These are phyloP conservation scores for Acropora yongei DNA, from an alignment of 64 coral and sea anemone species.

Conservation along the genomic window DNA sequence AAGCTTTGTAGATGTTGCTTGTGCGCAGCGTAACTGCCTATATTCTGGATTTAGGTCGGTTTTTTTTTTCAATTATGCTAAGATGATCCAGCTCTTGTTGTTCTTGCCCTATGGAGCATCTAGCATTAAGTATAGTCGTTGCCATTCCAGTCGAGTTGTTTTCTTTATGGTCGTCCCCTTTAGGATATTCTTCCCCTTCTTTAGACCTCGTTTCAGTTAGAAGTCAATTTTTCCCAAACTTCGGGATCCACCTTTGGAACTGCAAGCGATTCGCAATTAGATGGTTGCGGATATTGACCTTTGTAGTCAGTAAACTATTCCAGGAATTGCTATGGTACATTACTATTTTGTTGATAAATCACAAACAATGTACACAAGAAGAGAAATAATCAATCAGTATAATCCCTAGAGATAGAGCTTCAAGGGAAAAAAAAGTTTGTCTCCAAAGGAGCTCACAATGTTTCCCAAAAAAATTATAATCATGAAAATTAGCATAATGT, in stretches of 20 bases:
- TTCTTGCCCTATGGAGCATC: not conserved
- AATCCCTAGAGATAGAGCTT: too few relatives aligned
- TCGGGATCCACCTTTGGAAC: slow-evolving; percentile 40
- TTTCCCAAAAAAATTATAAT: too few relatives aligned
- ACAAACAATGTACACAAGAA: too few relatives aligned
- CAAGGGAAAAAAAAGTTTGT: too few relatives aligned
- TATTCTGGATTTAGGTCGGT: slow-evolving; percentile 45
- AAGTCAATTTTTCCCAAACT: slow-evolving; percentile 31
- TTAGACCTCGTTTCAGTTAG: slow-evolving; percentile 11
- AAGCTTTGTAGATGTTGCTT: not conserved
- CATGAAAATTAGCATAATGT: too few relatives aligned
- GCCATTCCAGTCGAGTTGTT: not conserved
- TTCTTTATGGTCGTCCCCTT: slow-evolving; percentile 20
- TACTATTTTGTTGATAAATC: too few relatives aligned
- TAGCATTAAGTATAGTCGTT: slow-evolving; percentile 18
- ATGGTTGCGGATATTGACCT: slow-evolving; percentile 14
- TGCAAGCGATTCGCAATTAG: slow-evolving; percentile 32
- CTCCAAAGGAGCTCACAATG: too few relatives aligned
- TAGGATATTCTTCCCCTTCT: slow-evolving; percentile 17
- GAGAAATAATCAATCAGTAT: too few relatives aligned
- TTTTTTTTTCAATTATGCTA: slow-evolving; percentile 34
- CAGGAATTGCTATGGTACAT: too few relatives aligned
- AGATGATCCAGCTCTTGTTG: slow-evolving; percentile 37
- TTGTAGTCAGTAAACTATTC: too few relatives aligned
- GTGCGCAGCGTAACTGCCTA: not conserved